Base-by-base conservation (phyloP, 2,888 invertebrate genomes). In the Criorhina ranunculi region DNA sequence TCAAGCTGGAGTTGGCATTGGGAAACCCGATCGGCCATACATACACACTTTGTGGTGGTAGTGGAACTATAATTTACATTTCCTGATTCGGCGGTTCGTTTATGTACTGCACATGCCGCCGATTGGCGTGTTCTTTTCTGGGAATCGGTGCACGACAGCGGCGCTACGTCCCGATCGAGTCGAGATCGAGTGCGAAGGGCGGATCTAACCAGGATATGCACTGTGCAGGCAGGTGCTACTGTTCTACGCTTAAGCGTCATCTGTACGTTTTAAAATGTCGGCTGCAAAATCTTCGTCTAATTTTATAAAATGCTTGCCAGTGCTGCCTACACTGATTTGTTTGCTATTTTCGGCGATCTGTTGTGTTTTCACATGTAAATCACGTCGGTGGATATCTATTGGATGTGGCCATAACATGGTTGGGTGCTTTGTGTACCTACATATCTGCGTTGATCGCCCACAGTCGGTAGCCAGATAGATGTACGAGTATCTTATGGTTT, bases 1-100 rank as follows among this genome's bases (percentile, higher is more conserved):
- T 79, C 64, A 12, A 79, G 69, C 75, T 67, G 79, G 40, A 79
- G 83, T 75, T 79, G 83, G 83, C 83, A 69, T 85, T 85, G 80
- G 76, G 75, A 80, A 80, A 85, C 80, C 67, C 83, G 83, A 83
- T 83, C 83, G 62, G 42, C 35, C 73, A 67, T 35, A 72, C 73
- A 69, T 35, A 69, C 35, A 49, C 40, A 76, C 17, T 24, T 53
- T 17, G 19, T 83, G 42, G 69, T 85, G 42, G 33, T 67, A 42
- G 75, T 62, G 75, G 70, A 70, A 59, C 75, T 85, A 80, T 76
- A 85, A 85, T 85, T 85, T 75, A 85, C 85, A 85, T 85, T 85
- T 85, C 85, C 85, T 85, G 80, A 85, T 85, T 79, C 85, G 80
- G 64, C 40, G 59, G 69, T 75, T 70, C 85, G 75, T 76, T 85